Percentiles rank a stretch among this genome's conserved stretches.
phyloP scores from a whole-genome alignment of 2,888 invertebrate species.

The Sesia bembeciformis region DNA sequence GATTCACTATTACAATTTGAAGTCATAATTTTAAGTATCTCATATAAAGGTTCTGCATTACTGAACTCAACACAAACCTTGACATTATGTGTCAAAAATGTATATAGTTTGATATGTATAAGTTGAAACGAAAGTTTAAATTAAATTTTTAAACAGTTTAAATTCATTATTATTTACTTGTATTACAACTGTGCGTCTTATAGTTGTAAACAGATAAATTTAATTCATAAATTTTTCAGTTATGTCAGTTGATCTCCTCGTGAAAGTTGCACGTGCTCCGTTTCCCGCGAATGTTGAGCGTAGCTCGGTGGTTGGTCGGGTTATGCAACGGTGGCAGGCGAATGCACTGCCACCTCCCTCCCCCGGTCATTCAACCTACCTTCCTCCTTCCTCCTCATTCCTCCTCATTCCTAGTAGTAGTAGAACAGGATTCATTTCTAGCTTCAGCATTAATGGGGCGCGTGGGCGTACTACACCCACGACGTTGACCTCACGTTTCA shows the following conservation, averaged over 20 bases:
- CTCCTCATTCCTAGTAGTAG: constrained; percentile 23
- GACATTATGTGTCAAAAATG: too few relatives aligned
- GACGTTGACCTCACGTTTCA: constrained; percentile 7
- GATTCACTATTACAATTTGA: too few relatives aligned
- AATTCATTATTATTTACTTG: too few relatives aligned
- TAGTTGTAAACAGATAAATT: too few relatives aligned
- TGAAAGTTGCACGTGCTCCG: constrained; percentile 16
- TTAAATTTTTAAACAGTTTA: too few relatives aligned
- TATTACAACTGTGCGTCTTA: too few relatives aligned
- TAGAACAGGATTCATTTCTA: constrained; percentile 39
- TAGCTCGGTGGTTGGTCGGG: constrained; percentile 41
- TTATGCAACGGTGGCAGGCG: constrained; percentile 41
- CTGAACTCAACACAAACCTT: too few relatives aligned
- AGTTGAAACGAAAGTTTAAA: too few relatives aligned
- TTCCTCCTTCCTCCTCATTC: constrained; percentile 37
- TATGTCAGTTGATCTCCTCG: neutral
- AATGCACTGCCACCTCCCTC: constrained; percentile 38
- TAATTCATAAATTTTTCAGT: too few relatives aligned
- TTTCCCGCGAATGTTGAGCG: constrained; percentile 23
- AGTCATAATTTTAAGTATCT: too few relatives aligned
- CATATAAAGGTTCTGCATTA: too few relatives aligned
- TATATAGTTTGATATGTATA: too few relatives aligned
- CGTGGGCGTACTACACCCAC: constrained; percentile 35
- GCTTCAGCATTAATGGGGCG: constrained; percentile 43
- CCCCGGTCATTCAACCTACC: constrained; percentile 44